Conservation (phyloP, 2,113 vertebrate genomes). For the Limnothrissa miodon region DNA sequence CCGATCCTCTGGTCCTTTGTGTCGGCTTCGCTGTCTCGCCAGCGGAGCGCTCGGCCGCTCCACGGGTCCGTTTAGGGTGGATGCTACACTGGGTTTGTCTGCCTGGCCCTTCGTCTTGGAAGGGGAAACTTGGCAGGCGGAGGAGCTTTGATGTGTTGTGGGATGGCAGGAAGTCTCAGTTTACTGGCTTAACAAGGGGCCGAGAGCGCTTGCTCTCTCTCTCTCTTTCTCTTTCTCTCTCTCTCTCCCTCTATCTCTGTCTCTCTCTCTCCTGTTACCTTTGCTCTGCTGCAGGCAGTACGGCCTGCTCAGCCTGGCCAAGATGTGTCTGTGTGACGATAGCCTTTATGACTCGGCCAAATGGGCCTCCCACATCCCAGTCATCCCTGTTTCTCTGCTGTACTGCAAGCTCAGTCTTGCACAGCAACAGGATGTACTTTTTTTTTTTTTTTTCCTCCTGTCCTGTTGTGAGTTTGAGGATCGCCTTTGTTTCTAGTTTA, state of each 20-base stretch:
- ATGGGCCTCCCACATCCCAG: not conserved
- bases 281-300: not conserved
- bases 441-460: not conserved
- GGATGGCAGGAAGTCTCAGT: slow-evolving; percentile 46
- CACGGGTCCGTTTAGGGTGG: not conserved
- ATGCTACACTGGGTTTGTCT: not conserved
- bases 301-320: not conserved
- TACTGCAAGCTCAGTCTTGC: not conserved
- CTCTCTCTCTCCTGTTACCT: slow-evolving; percentile 40
- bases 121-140: slow-evolving; percentile 42
- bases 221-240: no score
- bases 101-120: slow-evolving; percentile 18
- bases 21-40: not conserved
- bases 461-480: not conserved
- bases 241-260: no score
- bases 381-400: not conserved
- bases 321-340: not conserved
- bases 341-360: not conserved
- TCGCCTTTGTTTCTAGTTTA: not conserved
- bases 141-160: slow-evolving; percentile 41
- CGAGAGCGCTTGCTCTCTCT: not conserved
- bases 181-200: slow-evolving; percentile 46
- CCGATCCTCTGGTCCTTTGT: not conserved
- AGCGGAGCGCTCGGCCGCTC: slow-evolving; percentile 3
- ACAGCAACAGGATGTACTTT: not conserved